Evolutionary conservation across 2,888 invertebrate species (phyloP).

Genomic region (Cryptophagus acutangulus): DNA sequence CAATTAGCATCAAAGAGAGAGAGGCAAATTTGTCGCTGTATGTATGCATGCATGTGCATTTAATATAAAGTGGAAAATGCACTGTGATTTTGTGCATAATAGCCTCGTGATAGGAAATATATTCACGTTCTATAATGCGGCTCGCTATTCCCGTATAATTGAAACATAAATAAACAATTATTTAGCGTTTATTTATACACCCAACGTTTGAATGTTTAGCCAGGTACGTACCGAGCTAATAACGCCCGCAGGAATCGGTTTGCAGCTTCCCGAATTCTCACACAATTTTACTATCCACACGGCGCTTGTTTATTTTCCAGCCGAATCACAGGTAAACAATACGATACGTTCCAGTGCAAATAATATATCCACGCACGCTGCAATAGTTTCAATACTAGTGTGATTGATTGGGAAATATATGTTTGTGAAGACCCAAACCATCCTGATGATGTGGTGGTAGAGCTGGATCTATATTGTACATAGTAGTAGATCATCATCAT

Average conservation of each 20-base stretch:
- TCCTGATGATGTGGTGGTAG: conserved; percentile 2
- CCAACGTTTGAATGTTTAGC: not conserved
- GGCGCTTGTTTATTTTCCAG: conserved; percentile 3
- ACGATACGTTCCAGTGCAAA: not conserved
- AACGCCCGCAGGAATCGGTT: conserved; percentile 5
- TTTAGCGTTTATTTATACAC: conserved; percentile 3
- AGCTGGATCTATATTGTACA: conserved; percentile 5
- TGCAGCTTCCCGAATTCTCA: conserved; percentile 4
- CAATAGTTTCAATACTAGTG: not conserved
- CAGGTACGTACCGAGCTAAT: not conserved
- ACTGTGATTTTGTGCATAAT: too few species aligned
- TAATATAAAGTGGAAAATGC: too few species aligned
- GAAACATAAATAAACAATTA: conserved; percentile 8
- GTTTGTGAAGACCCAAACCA: not conserved
- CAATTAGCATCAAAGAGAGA: too few species aligned
- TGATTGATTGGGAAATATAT: conserved; percentile 12
- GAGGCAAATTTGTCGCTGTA: too few species aligned
- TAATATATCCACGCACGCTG: conserved; percentile 9
- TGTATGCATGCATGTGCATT: too few species aligned
- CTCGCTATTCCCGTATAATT: conserved; percentile 5
- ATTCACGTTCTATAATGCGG: too few species aligned
- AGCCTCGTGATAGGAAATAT: too few species aligned
- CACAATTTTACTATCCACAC: conserved; percentile 4
- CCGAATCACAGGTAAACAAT: conserved; percentile 17
- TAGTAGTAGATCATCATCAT: conserved; percentile 13